phyloP scores from a whole-genome alignment of 1,140 invertebrate genomes.

The Drosophila parabipectinata region DNA sequence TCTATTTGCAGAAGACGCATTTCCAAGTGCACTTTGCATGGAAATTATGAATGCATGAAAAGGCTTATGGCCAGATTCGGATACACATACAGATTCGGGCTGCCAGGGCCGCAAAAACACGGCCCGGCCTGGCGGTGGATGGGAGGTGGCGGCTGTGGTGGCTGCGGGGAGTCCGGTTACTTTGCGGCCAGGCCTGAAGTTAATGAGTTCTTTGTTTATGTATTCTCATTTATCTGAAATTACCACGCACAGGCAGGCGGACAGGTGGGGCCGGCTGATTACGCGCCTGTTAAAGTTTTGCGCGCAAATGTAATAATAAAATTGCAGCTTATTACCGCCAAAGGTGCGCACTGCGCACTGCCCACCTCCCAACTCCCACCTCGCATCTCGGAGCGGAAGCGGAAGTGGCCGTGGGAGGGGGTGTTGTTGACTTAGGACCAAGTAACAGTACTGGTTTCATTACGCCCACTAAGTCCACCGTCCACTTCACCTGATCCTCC shows the following conservation, averaged over 20 bases:
- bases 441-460: constrained; percentile 34
- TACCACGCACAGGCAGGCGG: constrained; percentile 36
- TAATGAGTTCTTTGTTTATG: constrained; percentile 70
- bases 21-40: background rate
- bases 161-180: constrained; percentile 8
- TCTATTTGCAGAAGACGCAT: background rate
- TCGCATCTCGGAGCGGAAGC: constrained; percentile 1
- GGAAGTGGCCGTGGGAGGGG: constrained; percentile 13
- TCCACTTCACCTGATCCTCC: constrained; percentile 40
- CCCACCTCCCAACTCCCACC: too few relatives aligned
- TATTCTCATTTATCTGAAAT: constrained; percentile 71
- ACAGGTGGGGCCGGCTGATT: constrained; percentile 7
- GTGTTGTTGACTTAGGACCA: constrained; percentile 63
- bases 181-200: constrained; percentile 40
- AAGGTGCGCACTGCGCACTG: constrained; percentile 15
- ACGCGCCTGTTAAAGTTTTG: constrained; percentile 14
- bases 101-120: background rate
- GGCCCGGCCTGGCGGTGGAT: constrained; percentile 1
- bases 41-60: constrained; percentile 1
- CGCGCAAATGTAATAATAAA: constrained; percentile 61
- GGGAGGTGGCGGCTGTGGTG: too few relatives aligned
- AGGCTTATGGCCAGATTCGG: background rate
- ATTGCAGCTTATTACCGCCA: constrained; percentile 70
- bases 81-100: background rate
- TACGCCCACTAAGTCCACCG: constrained; percentile 51